These are phyloP conservation scores for Tyto alba DNA, from an alignment of 2,113 vertebrate genomes.

Conservation along the genomic window DNA sequence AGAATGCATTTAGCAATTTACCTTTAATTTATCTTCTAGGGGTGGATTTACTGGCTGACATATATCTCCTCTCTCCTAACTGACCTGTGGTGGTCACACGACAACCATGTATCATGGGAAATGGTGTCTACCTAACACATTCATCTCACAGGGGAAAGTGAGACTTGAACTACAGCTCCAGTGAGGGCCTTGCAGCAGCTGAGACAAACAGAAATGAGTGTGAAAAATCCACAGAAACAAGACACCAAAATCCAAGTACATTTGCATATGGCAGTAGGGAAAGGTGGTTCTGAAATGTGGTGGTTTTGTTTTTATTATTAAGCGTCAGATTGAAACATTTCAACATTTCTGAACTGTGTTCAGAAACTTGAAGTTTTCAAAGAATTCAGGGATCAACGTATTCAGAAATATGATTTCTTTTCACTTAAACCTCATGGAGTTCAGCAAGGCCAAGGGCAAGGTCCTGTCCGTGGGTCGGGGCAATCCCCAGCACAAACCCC, in stretches of 20 bases:
- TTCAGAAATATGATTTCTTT: background rate
- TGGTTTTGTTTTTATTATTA: background rate
- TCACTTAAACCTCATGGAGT: background rate
- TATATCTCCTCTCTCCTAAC: background rate
- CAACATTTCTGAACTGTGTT: background rate
- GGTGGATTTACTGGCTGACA: background rate
- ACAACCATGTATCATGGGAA: background rate
- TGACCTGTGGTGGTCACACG: background rate
- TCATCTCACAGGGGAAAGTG: background rate
- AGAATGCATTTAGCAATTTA: background rate
- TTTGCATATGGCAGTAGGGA: background rate
- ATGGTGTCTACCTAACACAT: background rate
- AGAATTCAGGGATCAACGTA: background rate
- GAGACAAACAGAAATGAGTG: background rate
- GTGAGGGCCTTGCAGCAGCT: background rate
- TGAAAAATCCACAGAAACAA: background rate
- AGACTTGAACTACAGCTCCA: background rate
- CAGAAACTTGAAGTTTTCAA: background rate
- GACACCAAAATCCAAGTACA: background rate
- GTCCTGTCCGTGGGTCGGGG: too few species aligned
- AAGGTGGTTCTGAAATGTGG: background rate
- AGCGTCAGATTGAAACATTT: background rate
- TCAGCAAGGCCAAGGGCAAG: too few species aligned
- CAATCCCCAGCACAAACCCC: too few species aligned
- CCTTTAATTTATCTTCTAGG: background rate